Base-by-base conservation (phyloP, 2,888 invertebrate genomes). In the Meta bourneti region DNA sequence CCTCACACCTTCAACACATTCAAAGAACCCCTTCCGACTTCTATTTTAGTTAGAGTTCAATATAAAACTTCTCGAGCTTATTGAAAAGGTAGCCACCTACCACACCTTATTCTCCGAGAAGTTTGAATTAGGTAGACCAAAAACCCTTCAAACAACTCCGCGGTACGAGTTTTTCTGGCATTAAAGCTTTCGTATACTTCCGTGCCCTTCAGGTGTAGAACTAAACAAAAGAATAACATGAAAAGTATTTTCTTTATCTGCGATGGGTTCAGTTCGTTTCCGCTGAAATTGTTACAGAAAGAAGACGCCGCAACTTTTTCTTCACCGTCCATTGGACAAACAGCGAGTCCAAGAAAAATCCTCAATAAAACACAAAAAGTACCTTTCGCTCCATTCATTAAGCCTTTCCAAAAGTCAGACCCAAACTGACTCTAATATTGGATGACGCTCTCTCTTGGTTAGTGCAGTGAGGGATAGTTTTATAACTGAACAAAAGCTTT, bases 401-500 rank as follows among this genome's bases (percentile, higher is more conserved):
- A 61, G 61, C 61, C 16, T 61, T 61, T 61, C 16, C 61, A 61
- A 9, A 16, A 61, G 61, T 61, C 16, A 11, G 61, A 34, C 34
- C 34, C 1, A 34, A 34, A 34, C 34, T 34, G 51, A 9, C 8
- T 74, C 48, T 84, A n/a, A 75, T 75, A 75, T 61, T 48, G 34
- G 9, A 16, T 0, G 16, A 61, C 16, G 7, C 61, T 61, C 61
- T 16, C 61, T 16, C 61, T 16, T 61, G 34, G 61, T 52, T 75
- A 75, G 61, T 51, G 19, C 19, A 71, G 70, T 75, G 61, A 61
- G 9, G 34, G 61, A 61, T 34, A 54, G 74, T 75, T 54, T 84
- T 82, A 71, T 52, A 51, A 7, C 48, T 54, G 75, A 54, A 84
- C 84, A 75, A 84, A 84, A 84, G 74, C 52, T 52, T 34, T 75